Base-by-base conservation (phyloP, 2,113 vertebrate genomes). In the Lipophrys pholis region DNA sequence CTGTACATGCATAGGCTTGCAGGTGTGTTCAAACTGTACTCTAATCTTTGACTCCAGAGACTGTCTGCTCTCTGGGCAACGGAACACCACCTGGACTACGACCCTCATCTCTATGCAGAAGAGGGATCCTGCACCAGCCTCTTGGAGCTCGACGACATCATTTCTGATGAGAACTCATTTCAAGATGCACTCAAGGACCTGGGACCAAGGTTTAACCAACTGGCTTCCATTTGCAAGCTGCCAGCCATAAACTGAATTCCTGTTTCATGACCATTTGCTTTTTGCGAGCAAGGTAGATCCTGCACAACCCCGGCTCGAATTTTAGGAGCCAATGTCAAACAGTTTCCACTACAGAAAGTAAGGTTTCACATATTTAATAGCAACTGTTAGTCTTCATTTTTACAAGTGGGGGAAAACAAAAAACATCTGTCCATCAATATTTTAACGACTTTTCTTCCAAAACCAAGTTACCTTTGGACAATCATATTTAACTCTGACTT, bases 291-390 rank as follows among this genome's bases (percentile, higher is more conserved):
- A 48, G 5, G 45, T n/a, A 48, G 14, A 5, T 14, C 8, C 10
- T 45, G 11, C 14, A 11, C 11, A 45, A 45, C 11, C 14, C 11
- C 0, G 7, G 2, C 43, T 45, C 3, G 4, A 12, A 6, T 11
- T 45, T 11, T 12, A 14, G 11, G 11, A 14, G 14, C 14, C 11
- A 45, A 45, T 11, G 11, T 45, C 11, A 45, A 45, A 12, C 11
- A 6, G 11, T 40, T 36, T 56, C 6, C 8, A 7, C 10, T 11
- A 3, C 1, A 59, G 6, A 48, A 16, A 45, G 0, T 2, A 38
- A 38, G 65, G 1, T 60, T 72, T 64, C 45, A 77, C 30, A 46
- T 65, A 76, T 91, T 90, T 89, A 91, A 78, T 88, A 75, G 74
- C 74, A 82, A 76, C 75, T 51, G 52, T 83, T 69, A 66, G 43